Evolutionary conservation across 2,797 vertebrate genomes (phyloP), one percentile per base, ranked within the genome.

Genomic region (Nyctalus aviator): DNA sequence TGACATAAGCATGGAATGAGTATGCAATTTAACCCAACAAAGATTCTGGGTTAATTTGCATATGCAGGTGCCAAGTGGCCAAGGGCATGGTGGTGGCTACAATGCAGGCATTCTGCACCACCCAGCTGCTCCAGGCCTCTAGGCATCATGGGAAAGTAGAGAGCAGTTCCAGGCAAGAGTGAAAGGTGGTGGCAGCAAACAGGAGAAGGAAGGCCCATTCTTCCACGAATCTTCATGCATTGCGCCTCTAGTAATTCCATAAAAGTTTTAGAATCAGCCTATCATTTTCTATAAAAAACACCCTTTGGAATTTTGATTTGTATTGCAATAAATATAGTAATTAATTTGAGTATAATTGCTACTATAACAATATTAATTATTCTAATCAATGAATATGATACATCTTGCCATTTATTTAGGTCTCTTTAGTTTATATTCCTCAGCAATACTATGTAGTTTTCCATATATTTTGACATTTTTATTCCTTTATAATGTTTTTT

Each of bases 1-100:
- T 5, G 25, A 50, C 0, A 0, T 10, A 23, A 30, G 2, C 32
- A 1, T 2, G 0, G 37, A 41, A 7, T 41, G 37, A 41, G 37
- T 41, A 41, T 41, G 37, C 37, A 41, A 41, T 41, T 41, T 41
- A 41, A 41, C 37, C 37, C 37, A 41, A 41, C 37, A 41, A 41
- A 41, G 37, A 41, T 41, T 41, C 6, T 41, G 37, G 37, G 37
- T 6, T 41, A 41, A 41, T 41, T 41, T 55, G 53, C 53, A 21
- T 55, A 21, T 55, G 53, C 53, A 55, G 20, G 53, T 8, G 2
- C 20, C 53, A 23, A 55, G 53, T 3, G 53, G 53, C 53, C 3
- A 0, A 55, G 53, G 53, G 53, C 20, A 23, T 20, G 53, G 53
- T 3, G 20, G 53, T 18, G 21, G 20, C 8, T 8, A 55, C 0